Evolutionary conservation across 2,888 invertebrate genomes (phyloP).

Genomic region (Drosophila setosimentum): DNA sequence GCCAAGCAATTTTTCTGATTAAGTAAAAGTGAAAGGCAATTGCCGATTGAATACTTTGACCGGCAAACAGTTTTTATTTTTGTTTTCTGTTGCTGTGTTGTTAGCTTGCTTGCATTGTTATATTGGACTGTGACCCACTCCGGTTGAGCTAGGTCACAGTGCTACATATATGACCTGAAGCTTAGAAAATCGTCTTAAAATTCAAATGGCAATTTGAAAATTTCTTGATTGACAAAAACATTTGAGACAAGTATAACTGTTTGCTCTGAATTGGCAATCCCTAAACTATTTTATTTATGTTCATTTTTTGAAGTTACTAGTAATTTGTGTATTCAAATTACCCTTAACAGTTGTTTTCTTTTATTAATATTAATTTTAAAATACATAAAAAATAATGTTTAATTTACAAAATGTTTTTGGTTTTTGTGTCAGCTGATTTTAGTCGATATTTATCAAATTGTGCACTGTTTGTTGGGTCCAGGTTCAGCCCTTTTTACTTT

Average conservation of each 20-base stretch:
- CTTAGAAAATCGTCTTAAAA: background rate
- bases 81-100: background rate
- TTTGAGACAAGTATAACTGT: background rate
- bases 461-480: background rate
- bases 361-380: background rate
- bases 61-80: slow-evolving; percentile 5
- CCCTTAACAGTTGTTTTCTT: no score
- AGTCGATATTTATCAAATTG: background rate
- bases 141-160: slow-evolving; percentile 3
- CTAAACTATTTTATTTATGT: background rate
- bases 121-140: slow-evolving; percentile 21
- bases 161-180: background rate
- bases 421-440: background rate
- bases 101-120: background rate
- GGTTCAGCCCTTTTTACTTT: background rate
- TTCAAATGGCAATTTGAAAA: background rate
- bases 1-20: slow-evolving; percentile 17
- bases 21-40: slow-evolving; percentile 48
- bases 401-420: background rate
- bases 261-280: background rate
- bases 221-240: background rate
- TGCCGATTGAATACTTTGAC: slow-evolving; percentile 26
- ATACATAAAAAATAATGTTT: background rate
- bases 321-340: no score
- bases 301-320: no score